A percentile compares a stretch with the other conserved stretches of the same genome.
These are phyloP conservation scores for Drosophila limbata DNA, from an alignment of 2,888 invertebrate genomes.

Conservation along the genomic window DNA sequence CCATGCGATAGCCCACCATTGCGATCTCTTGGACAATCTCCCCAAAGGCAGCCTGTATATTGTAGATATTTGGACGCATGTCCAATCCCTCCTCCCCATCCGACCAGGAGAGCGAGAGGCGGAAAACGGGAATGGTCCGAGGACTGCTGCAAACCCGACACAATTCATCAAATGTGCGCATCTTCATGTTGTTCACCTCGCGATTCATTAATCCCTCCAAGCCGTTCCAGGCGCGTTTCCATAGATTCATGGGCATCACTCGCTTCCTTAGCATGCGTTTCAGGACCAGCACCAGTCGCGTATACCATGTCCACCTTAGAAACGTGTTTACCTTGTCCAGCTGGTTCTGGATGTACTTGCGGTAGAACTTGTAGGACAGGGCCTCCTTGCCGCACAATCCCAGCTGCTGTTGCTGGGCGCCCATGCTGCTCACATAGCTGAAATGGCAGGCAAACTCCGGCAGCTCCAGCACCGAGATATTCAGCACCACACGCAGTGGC, in stretches of 20 bases:
- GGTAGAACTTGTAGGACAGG: conserved; percentile 70
- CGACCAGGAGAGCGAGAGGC: conserved; percentile 85
- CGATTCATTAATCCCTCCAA: conserved; percentile 86
- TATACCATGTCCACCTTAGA: conserved; percentile 85
- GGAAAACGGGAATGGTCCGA: conserved; percentile 88
- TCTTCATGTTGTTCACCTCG: conserved; percentile 89
- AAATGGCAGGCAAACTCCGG: conserved; percentile 84
- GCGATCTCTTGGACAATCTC: conserved; percentile 87
- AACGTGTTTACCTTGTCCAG: conserved; percentile 83
- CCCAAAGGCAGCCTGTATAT: conserved; percentile 87
- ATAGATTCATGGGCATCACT: conserved; percentile 67
- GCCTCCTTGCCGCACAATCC: conserved; percentile 77
- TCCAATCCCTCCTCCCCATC: conserved; percentile 83
- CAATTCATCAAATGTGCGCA: conserved; percentile 88
- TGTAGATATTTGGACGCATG: conserved; percentile 87
- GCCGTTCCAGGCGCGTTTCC: conserved; percentile 84
- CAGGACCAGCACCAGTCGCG: conserved; percentile 83
- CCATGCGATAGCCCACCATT: conserved; percentile 87
- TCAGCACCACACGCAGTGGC: conserved; percentile 86
- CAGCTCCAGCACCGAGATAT: conserved; percentile 83
- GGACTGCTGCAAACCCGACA: conserved; percentile 87
- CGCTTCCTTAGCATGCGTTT: conserved; percentile 80
- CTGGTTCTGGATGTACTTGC: conserved; percentile 73
- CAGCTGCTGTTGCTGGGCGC: conserved; percentile 64
- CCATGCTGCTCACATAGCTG: conserved; percentile 57